These are phyloP conservation scores for Auanema sp. DNA, from an alignment of 2,888 invertebrate species.

Conservation along the genomic window DNA sequence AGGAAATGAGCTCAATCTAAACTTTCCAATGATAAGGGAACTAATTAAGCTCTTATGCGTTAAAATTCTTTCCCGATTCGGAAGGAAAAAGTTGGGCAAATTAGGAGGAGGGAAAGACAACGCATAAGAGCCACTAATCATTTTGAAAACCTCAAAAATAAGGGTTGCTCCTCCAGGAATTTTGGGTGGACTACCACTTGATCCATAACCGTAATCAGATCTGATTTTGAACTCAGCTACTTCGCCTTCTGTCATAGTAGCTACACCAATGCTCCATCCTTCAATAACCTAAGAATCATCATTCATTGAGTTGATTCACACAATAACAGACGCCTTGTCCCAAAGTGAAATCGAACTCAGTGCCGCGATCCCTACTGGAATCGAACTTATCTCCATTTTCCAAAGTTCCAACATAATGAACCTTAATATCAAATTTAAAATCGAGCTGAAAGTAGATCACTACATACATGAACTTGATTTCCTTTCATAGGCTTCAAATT, in stretches of 20 bases:
- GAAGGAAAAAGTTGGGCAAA: too few relatives aligned
- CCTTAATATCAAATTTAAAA: constrained; percentile 54
- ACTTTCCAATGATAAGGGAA: too few relatives aligned
- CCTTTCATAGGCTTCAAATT: constrained; percentile 45
- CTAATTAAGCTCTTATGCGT: too few relatives aligned
- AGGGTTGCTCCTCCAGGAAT: constrained; percentile 86
- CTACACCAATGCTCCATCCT: constrained; percentile 86
- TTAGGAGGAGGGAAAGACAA: too few relatives aligned
- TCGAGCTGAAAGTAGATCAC: background rate
- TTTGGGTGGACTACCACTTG: constrained; percentile 79
- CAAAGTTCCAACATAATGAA: constrained; percentile 88
- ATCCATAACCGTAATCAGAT: constrained; percentile 88
- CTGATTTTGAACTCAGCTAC: constrained; percentile 79
- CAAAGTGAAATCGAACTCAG: constrained; percentile 83
- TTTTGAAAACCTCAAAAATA: constrained; percentile 77
- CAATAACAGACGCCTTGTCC: constrained; percentile 75
- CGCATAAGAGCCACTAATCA: constrained; percentile 33
- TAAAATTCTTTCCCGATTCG: too few relatives aligned
- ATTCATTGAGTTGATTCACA: background rate
- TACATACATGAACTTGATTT: constrained; percentile 42
- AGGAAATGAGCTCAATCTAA: constrained; percentile 46
- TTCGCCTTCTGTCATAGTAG: constrained; percentile 83
- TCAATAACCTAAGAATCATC: constrained; percentile 51
- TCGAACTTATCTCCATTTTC: constrained; percentile 86
- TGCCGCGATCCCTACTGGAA: constrained; percentile 81